Base-by-base conservation (phyloP, 2,888 invertebrate species). In the Ormyrus pomaceus region DNA sequence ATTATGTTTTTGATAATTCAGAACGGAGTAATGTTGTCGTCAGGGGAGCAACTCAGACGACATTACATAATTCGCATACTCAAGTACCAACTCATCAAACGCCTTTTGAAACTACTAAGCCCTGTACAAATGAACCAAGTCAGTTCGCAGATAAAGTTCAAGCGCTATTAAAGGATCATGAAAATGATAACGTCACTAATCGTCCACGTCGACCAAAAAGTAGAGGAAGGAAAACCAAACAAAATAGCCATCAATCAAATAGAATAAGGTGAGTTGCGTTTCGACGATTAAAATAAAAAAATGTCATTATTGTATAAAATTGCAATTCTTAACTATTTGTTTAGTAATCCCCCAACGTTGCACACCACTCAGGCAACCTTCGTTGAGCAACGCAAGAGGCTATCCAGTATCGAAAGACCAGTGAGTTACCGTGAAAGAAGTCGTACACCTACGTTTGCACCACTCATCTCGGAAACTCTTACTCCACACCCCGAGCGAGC, bases 1-100 rank as follows among this genome's bases (percentile, higher is more conserved):
- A 90, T 62, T 86, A 86, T 9, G 83, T 84, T 1, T 85, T 85
- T 10, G 89, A 88, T 34, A 84, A 86, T 10, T 84, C 86, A 0
- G 84, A 86, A 69, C 86, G 84, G 61, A 83, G 84, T 0, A 82
- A 85, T 55, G 76, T 81, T 8, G 66, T 83, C 0, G 2, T 56
- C 3, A 71, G 58, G 9, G 62, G n/a, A 9, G 6, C 58, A 19
- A 53, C 69, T 5, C 34, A 11, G 45, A 11, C 34, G 0, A 53
- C 3, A 7, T 45, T 53, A 7, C 7, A 73, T 6, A 46, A 50
- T 10, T 58, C 58, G 0, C 34, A 34, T 34, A 9, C 9, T 13
- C 72, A 46, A n/a, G 7, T 34, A 1, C 53, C 73, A 8, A 58
- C 48, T 7, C 45, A 50, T 7, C 51, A 48, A 9, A 66, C 66